phyloP scores from a whole-genome alignment of 2,113 vertebrate genomes.

The Engraulis encrasicolus region DNA sequence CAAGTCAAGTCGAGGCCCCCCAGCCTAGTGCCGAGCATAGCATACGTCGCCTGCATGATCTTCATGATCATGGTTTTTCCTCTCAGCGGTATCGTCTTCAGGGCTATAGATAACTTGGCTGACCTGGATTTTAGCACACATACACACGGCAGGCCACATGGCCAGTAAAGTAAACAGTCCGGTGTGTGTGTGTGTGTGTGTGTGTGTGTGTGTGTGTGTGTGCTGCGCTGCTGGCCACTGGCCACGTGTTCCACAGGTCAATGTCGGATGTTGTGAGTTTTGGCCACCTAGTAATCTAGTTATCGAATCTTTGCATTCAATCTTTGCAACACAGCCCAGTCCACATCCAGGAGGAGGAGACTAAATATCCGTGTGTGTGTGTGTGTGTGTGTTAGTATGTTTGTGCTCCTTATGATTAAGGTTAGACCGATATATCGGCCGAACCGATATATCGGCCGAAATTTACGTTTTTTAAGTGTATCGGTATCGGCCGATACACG shows the following conservation, averaged over 20 bases:
- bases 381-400: neutral
- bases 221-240: neutral
- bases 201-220: neutral
- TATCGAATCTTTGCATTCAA: too few relatives aligned
- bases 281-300: too few relatives aligned
- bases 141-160: neutral
- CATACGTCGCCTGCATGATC: neutral
- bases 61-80: neutral
- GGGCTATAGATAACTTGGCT: conserved; percentile 1
- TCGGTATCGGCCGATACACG: too few relatives aligned
- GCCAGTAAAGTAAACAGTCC: neutral
- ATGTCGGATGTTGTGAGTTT: neutral
- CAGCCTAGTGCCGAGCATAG: neutral
- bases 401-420: too few relatives aligned
- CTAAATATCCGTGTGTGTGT: neutral
- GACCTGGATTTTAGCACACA: neutral
- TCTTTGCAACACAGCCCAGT: neutral
- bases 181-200: neutral
- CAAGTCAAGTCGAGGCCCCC: neutral
- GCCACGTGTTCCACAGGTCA: neutral
- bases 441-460: too few relatives aligned
- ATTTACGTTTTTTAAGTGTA: too few relatives aligned
- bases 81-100: neutral
- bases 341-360: neutral
- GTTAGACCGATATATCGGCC: too few relatives aligned